These are phyloP conservation scores for Bombus difficillimus DNA, from an alignment of 1,140 invertebrate species.

Conservation along the genomic window DNA sequence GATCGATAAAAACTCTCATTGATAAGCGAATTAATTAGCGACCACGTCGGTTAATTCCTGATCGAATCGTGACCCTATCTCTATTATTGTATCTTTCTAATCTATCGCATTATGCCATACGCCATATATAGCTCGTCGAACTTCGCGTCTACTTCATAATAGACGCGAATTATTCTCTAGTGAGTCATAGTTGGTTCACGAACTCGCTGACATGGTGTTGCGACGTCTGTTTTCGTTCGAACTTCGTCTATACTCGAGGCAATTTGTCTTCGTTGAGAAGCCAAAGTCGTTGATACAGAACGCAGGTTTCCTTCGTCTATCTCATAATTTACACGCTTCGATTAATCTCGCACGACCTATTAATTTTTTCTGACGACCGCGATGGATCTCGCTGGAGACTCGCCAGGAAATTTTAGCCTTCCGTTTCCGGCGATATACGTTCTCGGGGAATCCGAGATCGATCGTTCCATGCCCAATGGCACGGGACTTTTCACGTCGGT, in stretches of 20 bases:
- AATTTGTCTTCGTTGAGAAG: conserved; percentile 8
- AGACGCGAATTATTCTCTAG: background rate
- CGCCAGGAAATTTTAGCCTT: conserved; percentile 42
- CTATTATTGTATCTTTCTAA: background rate
- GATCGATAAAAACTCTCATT: conserved; percentile 27
- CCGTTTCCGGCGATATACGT: conserved; percentile 20
- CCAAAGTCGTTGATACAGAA: background rate
- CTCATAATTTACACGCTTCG: background rate
- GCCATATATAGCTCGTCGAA: no score
- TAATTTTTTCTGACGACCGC: background rate
- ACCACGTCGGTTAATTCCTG: conserved; percentile 25
- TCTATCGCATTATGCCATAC: background rate
- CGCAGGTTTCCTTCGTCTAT: background rate
- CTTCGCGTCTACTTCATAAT: no score
- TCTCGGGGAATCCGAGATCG: background rate
- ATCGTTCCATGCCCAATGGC: conserved; percentile 25
- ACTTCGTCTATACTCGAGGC: background rate
- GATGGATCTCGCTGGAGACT: background rate
- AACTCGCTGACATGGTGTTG: background rate
- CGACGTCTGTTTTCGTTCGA: background rate
- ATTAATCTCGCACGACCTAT: conserved; percentile 36
- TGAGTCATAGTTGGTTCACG: background rate
- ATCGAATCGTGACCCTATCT: background rate
- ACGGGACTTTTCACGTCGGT: conserved; percentile 3
- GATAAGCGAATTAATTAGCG: conserved; percentile 48